Evolutionary conservation across 2,888 invertebrate species (phyloP).

Genomic region (Ditula angustiorana): DNA sequence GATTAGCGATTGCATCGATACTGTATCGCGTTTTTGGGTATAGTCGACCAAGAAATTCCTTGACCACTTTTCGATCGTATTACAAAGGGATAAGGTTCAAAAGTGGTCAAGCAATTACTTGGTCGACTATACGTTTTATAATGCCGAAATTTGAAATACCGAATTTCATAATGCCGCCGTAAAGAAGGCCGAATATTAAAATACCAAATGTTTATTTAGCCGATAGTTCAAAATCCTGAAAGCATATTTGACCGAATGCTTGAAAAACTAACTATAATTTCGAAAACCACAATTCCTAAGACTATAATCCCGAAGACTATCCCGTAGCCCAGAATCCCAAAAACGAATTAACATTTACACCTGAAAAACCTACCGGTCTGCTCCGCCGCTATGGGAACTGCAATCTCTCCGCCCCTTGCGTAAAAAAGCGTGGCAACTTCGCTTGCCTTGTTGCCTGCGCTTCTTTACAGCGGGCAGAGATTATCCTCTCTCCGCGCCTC

Average conservation of each 20-base stretch:
- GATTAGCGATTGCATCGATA: too few relatives aligned
- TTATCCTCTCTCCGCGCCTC: background rate
- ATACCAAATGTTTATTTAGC: too few relatives aligned
- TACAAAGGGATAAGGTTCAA: too few relatives aligned
- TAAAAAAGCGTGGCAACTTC: background rate
- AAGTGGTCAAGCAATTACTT: too few relatives aligned
- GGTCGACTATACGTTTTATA: too few relatives aligned
- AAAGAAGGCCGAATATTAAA: too few relatives aligned
- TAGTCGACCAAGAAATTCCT: too few relatives aligned
- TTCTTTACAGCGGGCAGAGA: too few relatives aligned
- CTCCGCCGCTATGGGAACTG: background rate
- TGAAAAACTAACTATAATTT: background rate
- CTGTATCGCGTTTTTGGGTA: too few relatives aligned
- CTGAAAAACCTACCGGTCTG: background rate
- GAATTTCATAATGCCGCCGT: background rate
- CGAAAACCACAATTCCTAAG: too few relatives aligned
- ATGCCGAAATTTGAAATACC: background rate
- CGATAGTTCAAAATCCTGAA: background rate
- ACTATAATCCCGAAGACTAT: too few relatives aligned
- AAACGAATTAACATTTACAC: background rate
- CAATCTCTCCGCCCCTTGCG: background rate
- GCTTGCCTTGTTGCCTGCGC: background rate
- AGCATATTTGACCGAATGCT: background rate
- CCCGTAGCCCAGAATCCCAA: background rate
- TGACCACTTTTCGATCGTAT: too few relatives aligned